Base-by-base conservation (phyloP, 2,113 vertebrate species). In the Corynorhinus townsendii region DNA sequence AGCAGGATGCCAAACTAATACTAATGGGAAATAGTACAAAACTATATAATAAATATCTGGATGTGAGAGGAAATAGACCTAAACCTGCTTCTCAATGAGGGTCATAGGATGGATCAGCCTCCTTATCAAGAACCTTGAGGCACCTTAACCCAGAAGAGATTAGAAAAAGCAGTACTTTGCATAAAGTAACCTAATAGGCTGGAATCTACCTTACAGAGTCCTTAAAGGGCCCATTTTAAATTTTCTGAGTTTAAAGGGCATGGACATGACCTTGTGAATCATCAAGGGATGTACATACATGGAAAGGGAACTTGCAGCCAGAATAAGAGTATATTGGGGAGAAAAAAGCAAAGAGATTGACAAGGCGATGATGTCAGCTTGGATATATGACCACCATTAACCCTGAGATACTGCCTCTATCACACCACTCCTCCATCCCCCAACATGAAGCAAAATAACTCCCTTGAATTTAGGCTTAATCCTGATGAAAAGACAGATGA, bases 361-460 rank as follows among this genome's bases (percentile, higher is more conserved):
- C 12, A 72, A 90, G 35, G 1, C 4, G 12, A 19, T 86, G 33
- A 77, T 81, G 33, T 89, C 49, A 88, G 11, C 11, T 40, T 30
- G 40, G 28, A 19, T 28, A 62, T 12, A 62, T 62, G 19, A 49
- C 9, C 6, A 45, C 24, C 4, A 69, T 17, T 9, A 33, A 38
- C 43, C 10, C 24, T 86, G 62, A 52, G 26, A 87, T 54, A 64
- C 15, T 19, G 2, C 83, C 62, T 75, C 17, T 10, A 49, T 19
- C 33, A 1, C 15, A n/a, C n/a, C 68, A 19, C 10, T 30, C 4
- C 26, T 49, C 3, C 11, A 7, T 1, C 11, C 49, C 0, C 30
- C 28, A 66, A 38, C 4, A 33, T 64, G 17, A 95, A 47, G 22
- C 11, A 86, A 87, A 73, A 35, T 33, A 81, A 47, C 4, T 5